Conservation (phyloP, 2,797 vertebrate genomes). For the Discoglossus pictus region DNA sequence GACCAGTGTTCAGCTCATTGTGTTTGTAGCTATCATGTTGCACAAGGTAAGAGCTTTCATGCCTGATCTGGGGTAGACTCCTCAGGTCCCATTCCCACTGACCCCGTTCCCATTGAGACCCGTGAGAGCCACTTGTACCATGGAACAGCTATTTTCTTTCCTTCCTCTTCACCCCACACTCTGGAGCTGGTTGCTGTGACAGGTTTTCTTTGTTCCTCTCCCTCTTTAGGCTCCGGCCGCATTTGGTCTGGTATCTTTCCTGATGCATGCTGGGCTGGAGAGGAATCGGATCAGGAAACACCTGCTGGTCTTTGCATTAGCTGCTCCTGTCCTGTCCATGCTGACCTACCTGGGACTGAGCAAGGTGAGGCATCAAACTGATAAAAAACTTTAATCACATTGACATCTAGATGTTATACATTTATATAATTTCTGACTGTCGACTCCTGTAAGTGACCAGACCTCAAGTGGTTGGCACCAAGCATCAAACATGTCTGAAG, state of each 20-base stretch:
- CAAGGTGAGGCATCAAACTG: constrained; percentile 80
- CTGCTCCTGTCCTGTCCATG: constrained; percentile 92
- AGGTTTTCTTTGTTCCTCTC: neutral
- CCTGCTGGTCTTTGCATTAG: constrained; percentile 92
- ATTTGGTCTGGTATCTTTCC: constrained; percentile 95
- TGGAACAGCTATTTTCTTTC: too few species aligned
- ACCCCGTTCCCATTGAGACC: too few species aligned
- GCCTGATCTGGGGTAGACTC: too few species aligned
- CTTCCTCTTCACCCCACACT: neutral
- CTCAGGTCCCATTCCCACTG: too few species aligned
- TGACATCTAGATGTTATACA: too few species aligned
- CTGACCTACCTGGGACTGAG: constrained; percentile 93
- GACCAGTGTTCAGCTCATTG: constrained; percentile 96
- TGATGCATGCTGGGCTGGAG: constrained; percentile 96
- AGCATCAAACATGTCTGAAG: too few species aligned
- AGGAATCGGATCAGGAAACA: constrained; percentile 97
- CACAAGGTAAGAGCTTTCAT: constrained; percentile 93
- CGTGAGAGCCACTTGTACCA: too few species aligned
- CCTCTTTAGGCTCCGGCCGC: constrained; percentile 89
- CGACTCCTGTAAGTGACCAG: too few species aligned
- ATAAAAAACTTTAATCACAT: too few species aligned
- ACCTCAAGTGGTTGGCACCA: too few species aligned
- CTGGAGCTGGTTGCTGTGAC: neutral
- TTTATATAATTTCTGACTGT: too few species aligned
- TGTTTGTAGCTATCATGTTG: constrained; percentile 98